These are phyloP conservation scores for Cyprinodon brontotheroides DNA, from an alignment of 2,113 vertebrate genomes.

Conservation along the genomic window DNA sequence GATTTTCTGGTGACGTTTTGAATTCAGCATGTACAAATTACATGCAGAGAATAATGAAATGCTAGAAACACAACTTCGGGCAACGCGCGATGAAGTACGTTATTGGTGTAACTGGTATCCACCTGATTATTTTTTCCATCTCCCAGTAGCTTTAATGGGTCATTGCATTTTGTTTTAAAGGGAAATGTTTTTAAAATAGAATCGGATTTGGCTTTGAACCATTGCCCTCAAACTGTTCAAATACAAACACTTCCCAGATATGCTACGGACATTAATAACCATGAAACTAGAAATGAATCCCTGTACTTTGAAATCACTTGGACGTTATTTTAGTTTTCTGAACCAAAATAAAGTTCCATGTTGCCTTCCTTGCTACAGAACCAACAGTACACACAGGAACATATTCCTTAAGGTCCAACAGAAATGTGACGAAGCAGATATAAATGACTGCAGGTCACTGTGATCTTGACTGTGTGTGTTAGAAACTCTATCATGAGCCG, in stretches of 20 bases:
- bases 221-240: background rate
- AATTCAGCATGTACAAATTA: constrained; percentile 3
- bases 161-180: constrained; percentile 35
- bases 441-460: constrained; percentile 7
- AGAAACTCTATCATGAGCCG: constrained; percentile 1
- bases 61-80: constrained; percentile 8
- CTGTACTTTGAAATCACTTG: constrained; percentile 1
- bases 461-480: constrained; percentile 1
- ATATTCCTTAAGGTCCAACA: background rate
- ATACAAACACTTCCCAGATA: background rate
- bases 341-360: background rate
- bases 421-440: background rate
- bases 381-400: background rate
- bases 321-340: background rate
- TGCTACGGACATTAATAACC: background rate
- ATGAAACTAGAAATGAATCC: background rate
- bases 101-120: background rate
- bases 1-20: background rate
- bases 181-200: background rate
- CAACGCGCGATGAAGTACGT: constrained; percentile 3
- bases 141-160: constrained; percentile 20
- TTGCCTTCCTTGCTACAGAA: background rate
- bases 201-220: background rate
- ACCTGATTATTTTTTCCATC: background rate
- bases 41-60: background rate